phyloP scores from a whole-genome alignment of 2,888 invertebrate species.

The Aspidiotus destructor region DNA sequence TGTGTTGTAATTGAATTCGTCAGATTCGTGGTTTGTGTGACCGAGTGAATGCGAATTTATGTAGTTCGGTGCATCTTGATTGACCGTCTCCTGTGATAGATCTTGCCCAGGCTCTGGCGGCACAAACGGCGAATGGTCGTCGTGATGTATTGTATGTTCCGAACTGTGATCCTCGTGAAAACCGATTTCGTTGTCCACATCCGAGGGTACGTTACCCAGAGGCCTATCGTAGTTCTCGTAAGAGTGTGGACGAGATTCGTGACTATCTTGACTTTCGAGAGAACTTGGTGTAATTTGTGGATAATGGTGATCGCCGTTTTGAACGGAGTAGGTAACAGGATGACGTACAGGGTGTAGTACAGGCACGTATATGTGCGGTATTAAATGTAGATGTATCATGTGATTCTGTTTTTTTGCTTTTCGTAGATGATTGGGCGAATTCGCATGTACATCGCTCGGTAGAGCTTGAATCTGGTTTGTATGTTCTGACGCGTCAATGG shows the following conservation, averaged over 20 bases:
- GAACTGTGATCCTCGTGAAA: constrained; percentile 12
- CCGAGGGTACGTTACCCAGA: neutral
- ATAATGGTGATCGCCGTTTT: constrained; percentile 17
- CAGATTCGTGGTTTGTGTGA: constrained; percentile 12
- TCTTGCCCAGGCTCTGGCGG: constrained; percentile 3
- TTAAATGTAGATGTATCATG: constrained; percentile 35
- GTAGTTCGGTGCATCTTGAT: constrained; percentile 22
- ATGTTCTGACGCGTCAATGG: constrained; percentile 2
- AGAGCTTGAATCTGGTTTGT: neutral
- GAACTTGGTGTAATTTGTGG: neutral
- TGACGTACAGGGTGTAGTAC: constrained; percentile 33
- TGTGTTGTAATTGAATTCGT: neutral
- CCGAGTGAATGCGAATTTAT: neutral
- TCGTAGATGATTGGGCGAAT: neutral
- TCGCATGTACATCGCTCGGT: constrained; percentile 8
- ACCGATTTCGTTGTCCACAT: constrained; percentile 1
- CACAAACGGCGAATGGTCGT: constrained; percentile 15
- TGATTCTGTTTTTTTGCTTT: constrained; percentile 34
- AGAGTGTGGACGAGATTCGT: neutral
- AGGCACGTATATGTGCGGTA: constrained; percentile 35
- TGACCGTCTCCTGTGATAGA: constrained; percentile 8
- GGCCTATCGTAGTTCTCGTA: neutral
- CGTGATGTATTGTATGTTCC: constrained; percentile 6
- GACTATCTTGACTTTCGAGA: no score
- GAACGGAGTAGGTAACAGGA: neutral